These are phyloP conservation scores for Timema cristinae DNA, from an alignment of 2,888 invertebrate genomes.

Conservation along the genomic window DNA sequence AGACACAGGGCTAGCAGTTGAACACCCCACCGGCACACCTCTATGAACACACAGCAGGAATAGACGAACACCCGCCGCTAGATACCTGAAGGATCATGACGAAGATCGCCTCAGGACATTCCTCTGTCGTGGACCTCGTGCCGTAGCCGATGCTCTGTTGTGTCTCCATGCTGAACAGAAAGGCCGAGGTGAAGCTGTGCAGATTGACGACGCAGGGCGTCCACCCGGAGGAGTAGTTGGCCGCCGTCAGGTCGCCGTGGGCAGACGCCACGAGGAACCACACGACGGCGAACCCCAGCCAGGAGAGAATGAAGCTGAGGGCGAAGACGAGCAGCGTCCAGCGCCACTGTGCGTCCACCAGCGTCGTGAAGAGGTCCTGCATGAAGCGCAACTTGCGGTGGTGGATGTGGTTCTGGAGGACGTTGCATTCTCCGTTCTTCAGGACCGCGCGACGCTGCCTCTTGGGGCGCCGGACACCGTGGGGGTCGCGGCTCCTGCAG, in stretches of 20 bases:
- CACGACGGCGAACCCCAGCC: slow-evolving; percentile 82
- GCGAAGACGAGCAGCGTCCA: slow-evolving; percentile 86
- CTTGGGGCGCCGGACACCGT: slow-evolving; percentile 61
- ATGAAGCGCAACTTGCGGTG: slow-evolving; percentile 71
- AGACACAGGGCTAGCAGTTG: too few species aligned
- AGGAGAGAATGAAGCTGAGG: slow-evolving; percentile 76
- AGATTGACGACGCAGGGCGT: slow-evolving; percentile 84
- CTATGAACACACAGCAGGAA: not conserved
- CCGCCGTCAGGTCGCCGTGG: slow-evolving; percentile 78
- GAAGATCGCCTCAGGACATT: slow-evolving; percentile 11
- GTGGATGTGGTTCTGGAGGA: slow-evolving; percentile 82
- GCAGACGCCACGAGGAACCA: slow-evolving; percentile 72
- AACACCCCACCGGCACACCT: too few species aligned
- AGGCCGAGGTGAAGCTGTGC: slow-evolving; percentile 86
- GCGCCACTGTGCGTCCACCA: slow-evolving; percentile 90
- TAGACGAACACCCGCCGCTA: not conserved
- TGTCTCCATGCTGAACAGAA: slow-evolving; percentile 93
- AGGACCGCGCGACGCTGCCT: slow-evolving; percentile 79
- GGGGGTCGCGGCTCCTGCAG: slow-evolving; percentile 63
- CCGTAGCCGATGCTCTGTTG: slow-evolving; percentile 95
- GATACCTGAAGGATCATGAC: slow-evolving; percentile 8
- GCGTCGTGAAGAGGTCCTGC: slow-evolving; percentile 74
- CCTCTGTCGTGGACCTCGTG: slow-evolving; percentile 47
- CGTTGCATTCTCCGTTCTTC: slow-evolving; percentile 96
- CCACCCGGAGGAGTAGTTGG: slow-evolving; percentile 60